phyloP scores from a whole-genome alignment of 2,113 vertebrate genomes.

The Callospermophilus lateralis region DNA sequence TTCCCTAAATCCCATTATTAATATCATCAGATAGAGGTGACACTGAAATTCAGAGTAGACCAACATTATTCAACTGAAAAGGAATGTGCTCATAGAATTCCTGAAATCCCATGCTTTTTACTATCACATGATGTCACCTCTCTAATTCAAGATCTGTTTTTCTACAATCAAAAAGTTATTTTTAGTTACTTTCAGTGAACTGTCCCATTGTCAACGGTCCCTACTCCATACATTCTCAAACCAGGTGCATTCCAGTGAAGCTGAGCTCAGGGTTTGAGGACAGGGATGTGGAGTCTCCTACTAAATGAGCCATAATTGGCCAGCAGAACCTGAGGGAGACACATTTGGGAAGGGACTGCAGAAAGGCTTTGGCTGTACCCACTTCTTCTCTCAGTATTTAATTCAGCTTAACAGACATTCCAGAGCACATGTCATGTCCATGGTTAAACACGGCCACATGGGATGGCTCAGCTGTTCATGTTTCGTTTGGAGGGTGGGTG shows the following conservation, averaged over 20 bases:
- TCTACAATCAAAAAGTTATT: neutral
- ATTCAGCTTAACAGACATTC: neutral
- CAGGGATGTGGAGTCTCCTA: accelerated
- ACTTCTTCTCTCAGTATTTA: neutral
- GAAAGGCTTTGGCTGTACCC: accelerated
- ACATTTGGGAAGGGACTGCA: neutral
- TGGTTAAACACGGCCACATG: neutral
- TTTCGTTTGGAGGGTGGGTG: accelerated
- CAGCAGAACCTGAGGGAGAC: neutral
- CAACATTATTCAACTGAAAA: neutral
- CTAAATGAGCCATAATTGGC: too few species aligned
- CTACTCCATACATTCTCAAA: neutral
- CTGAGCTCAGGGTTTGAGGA: neutral
- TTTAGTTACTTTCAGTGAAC: neutral
- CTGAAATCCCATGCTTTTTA: neutral
- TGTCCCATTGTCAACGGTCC: neutral
- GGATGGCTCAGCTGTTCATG: neutral
- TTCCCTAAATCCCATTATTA: neutral
- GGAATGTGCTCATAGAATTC: neutral
- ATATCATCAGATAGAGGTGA: neutral
- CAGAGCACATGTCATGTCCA: neutral
- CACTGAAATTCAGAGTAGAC: neutral
- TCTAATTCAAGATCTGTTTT: neutral
- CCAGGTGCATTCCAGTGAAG: neutral
- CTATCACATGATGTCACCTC: neutral